Base-by-base conservation (phyloP, 2,888 invertebrate genomes). In the Diarsia dahlii region DNA sequence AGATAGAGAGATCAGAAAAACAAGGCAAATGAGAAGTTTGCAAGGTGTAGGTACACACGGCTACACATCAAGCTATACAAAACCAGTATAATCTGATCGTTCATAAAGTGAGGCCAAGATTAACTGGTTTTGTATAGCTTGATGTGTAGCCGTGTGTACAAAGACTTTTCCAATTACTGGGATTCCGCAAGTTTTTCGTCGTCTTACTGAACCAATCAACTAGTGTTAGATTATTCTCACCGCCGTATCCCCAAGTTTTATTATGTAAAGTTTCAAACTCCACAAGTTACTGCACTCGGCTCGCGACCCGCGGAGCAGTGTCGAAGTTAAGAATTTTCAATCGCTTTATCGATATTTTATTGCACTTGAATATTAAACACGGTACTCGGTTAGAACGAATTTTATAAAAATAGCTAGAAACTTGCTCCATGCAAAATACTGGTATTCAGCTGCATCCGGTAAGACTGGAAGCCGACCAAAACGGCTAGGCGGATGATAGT, bases 271-370 rank as follows among this genome's bases (percentile, higher is more conserved):
- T 88, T 90, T 13, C 54, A 58, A 81, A 83, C 80, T 81, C 48
- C 46, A 66, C 60, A 78, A 77, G 78, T 80, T 80, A 68, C 66
- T 74, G 84, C 82, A 81, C 85, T 84, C 84, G 69, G 81, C 82
- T 84, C 84, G 77, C 68, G 67, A 81, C 84, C 86, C 85, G 78
- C 67, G 64, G 80, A 68, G 73, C 80, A 78, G 85, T 84, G 86
- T 88, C 88, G 82, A 80, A 90, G 88, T 92, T 90, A 76, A 80
- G 85, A 89, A 89, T 89, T 90, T 91, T 85, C 87, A 85, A 90
- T 87, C 74, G 81, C 80, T 87, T 85, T 84, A 88, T 88, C 87
- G 85, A 89, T 89, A 86, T 88, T 90, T 87, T 86, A 89, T 87
- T 88, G 75, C 74, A 70, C 70, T 84, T 78, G 74, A 81, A 81